Base-by-base conservation (phyloP, 2,113 vertebrate species). In the Pluvianellus socialis region DNA sequence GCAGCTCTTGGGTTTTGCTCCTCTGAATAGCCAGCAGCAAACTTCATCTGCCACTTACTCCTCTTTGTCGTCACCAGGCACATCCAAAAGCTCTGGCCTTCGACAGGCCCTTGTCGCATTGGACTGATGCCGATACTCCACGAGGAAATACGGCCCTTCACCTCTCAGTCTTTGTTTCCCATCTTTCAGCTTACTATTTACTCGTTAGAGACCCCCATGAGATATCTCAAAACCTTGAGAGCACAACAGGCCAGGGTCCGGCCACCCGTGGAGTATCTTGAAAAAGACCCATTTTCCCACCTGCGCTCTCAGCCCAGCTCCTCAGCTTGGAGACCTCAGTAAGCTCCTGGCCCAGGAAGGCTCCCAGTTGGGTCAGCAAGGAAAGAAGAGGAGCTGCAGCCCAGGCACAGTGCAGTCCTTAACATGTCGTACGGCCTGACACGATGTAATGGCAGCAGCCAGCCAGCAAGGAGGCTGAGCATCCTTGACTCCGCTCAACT, bases 111-210 rank as follows among this genome's bases (percentile, higher is more conserved):
- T 63, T 8, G 7, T 72, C 30, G 6, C 40, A 40, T 56, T 30
- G 73, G 50, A 80, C 42, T 53, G 33, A 83, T 88, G 61, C 19
- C 33, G 79, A 3, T 66, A 50, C 33, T 83, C 63, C 30, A n/a
- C 2, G 49, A 30, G 32, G 40, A 94, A 93, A 73, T 55, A 32
- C 33, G 40, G 13, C 27, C 24, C 12, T 70, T 90, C 35, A 79
- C 49, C 47, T 81, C 59, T 49, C 50, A 38, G 52, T n/a, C 79
- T 72, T 82, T 2, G 0, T 65, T 79, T 79, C 35, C 58, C 45
- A 62, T 56, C 42, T 88, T 92, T 90, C 58, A 74, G 58, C 8
- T 94, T 79, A 61, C 74, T 90, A 63, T 68, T 83, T 90, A 52
- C 28, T 53, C 58, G 65, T 2, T 22, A 79, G 47, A 68, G 27